phyloP scores from a whole-genome alignment of 1,140 invertebrate species.

The Macrobrachium rosenbergii region DNA sequence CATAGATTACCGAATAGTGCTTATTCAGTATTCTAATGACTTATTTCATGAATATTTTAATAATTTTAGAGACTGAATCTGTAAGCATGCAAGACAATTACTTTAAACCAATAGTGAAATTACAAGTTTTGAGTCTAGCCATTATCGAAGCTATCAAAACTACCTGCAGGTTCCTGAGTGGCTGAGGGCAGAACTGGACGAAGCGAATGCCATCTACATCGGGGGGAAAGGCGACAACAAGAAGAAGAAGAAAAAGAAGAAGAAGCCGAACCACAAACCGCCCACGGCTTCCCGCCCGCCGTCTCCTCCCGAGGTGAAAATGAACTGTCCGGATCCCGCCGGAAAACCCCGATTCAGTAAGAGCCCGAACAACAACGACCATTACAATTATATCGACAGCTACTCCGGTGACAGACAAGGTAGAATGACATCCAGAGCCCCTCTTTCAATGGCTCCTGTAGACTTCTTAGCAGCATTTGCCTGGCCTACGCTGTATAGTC shows the following conservation, averaged over 20 bases:
- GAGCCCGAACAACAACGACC: neutral
- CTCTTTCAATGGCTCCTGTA: no score
- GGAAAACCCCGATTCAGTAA: constrained; percentile 15
- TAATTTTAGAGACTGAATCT: no score
- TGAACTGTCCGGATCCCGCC: neutral
- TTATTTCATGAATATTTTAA: no score
- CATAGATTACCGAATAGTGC: no score
- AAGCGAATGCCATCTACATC: constrained; percentile 66
- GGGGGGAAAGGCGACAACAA: neutral
- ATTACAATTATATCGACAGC: no score
- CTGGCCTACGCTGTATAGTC: neutral
- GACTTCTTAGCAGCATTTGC: neutral
- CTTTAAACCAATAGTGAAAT: no score
- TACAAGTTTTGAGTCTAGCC: no score
- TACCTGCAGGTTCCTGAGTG: constrained; percentile 69
- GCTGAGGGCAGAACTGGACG: constrained; percentile 71
- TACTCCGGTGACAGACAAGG: neutral
- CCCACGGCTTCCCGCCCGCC: constrained; percentile 18
- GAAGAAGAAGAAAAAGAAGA: constrained; percentile 14
- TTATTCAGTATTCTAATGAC: no score
- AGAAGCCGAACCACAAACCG: neutral
- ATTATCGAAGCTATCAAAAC: neutral
- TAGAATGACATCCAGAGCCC: neutral
- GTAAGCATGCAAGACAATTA: no score
- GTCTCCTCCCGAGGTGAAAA: neutral